phyloP scores from a whole-genome alignment of 1,140 invertebrate species.

The Drosophila carrolli region DNA sequence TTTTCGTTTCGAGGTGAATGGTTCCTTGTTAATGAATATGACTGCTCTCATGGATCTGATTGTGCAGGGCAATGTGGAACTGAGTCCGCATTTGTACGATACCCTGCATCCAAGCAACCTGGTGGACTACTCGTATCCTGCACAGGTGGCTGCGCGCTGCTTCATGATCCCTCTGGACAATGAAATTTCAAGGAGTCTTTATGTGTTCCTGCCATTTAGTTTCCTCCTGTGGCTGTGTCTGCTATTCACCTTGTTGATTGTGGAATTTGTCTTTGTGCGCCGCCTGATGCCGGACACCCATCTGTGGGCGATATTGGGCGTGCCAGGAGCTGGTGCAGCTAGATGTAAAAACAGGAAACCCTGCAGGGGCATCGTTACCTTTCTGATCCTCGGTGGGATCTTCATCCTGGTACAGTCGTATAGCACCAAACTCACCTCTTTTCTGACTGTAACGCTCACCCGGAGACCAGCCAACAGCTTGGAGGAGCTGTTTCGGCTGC shows the following conservation, averaged over 20 bases:
- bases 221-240: slow-evolving; percentile 37
- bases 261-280: slow-evolving; percentile 2
- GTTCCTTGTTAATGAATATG: slow-evolving; percentile 49
- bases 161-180: slow-evolving; percentile 58
- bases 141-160: slow-evolving; percentile 38
- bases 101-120: slow-evolving; percentile 17
- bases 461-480: slow-evolving; percentile 5
- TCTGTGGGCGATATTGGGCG: slow-evolving; percentile 45
- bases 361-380: background rate
- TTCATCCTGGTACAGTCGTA: slow-evolving; percentile 50
- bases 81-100: slow-evolving; percentile 64
- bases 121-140: slow-evolving; percentile 68
- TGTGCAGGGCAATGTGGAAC: slow-evolving; percentile 18
- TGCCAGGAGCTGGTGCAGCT: slow-evolving; percentile 31
- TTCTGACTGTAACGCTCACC: slow-evolving; percentile 43
- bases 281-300: background rate
- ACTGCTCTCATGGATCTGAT: slow-evolving; percentile 24
- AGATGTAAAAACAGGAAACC: too few relatives aligned
- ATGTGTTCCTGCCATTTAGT: slow-evolving; percentile 44
- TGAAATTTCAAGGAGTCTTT: slow-evolving; percentile 34
- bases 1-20: slow-evolving; percentile 48
- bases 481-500: slow-evolving; percentile 26
- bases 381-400: slow-evolving; percentile 22
- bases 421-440: slow-evolving; percentile 50
- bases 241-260: background rate